Evolutionary conservation across 2,797 vertebrate species (phyloP).

Genomic region (Menidia menidia): DNA sequence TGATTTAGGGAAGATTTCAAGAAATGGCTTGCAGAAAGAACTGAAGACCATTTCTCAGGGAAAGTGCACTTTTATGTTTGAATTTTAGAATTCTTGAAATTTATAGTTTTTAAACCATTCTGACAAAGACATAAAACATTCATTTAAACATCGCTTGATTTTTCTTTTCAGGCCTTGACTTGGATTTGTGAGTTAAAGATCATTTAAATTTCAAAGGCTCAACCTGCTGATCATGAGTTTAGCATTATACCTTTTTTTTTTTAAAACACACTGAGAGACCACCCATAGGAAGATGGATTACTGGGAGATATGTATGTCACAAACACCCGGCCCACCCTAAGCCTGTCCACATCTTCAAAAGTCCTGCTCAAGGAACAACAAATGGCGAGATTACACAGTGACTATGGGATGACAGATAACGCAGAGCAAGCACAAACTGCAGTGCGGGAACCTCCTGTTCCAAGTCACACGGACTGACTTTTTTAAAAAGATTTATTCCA

Average conservation of each 20-base stretch:
- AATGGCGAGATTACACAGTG: constrained; percentile 85
- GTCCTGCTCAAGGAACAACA: constrained; percentile 74
- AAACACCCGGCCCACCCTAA: constrained; percentile 63
- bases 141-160: background rate
- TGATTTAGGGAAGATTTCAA: constrained; percentile 50
- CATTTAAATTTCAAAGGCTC: constrained; percentile 59
- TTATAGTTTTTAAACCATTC: constrained; percentile 17
- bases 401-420: constrained; percentile 82
- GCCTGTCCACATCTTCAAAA: constrained; percentile 70
- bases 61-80: background rate
- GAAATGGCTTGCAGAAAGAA: constrained; percentile 43
- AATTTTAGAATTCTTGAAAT: background rate
- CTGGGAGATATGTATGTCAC: constrained; percentile 72
- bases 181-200: constrained; percentile 10
- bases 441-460: constrained; percentile 78
- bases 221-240: constrained; percentile 63
- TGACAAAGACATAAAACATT: background rate
- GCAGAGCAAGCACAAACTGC: constrained; percentile 79
- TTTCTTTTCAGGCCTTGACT: background rate
- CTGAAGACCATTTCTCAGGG: constrained; percentile 23
- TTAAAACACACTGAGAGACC: constrained; percentile 65
- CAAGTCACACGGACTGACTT: constrained; percentile 75
- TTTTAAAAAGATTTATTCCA: constrained; percentile 84
- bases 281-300: constrained; percentile 81
- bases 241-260: constrained; percentile 63